These are phyloP conservation scores for Eulacestoma nigropectus DNA, from an alignment of 2,113 vertebrate genomes.

Conservation along the genomic window DNA sequence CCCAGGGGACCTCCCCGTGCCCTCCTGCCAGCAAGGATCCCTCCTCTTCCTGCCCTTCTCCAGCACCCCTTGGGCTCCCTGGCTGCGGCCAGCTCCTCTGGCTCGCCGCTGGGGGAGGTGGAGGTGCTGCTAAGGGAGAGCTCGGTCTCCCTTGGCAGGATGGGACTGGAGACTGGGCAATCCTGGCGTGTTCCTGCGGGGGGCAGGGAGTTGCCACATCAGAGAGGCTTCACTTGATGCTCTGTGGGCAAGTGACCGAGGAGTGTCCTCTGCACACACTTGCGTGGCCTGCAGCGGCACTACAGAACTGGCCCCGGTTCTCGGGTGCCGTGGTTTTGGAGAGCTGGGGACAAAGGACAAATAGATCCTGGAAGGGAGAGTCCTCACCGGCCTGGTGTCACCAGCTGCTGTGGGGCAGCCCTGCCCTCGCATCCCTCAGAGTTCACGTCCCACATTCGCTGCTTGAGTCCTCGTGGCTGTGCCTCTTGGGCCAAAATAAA, in stretches of 20 bases:
- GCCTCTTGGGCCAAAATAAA: neutral
- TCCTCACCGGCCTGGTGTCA: neutral
- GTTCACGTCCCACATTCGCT: neutral
- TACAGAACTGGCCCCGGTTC: neutral
- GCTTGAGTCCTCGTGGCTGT: neutral
- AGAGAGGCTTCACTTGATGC: neutral
- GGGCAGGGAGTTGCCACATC: neutral
- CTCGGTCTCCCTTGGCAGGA: neutral
- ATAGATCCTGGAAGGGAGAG: neutral
- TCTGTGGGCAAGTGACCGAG: rapidly evolving
- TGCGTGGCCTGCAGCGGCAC: neutral
- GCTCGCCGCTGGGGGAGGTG: neutral
- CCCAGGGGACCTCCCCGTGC: neutral
- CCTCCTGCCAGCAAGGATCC: neutral
- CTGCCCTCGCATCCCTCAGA: neutral
- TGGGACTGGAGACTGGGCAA: neutral
- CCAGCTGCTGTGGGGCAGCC: neutral
- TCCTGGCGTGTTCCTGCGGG: neutral
- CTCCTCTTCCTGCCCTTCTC: neutral
- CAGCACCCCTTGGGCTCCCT: neutral
- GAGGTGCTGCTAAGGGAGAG: neutral
- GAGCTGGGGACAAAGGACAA: neutral
- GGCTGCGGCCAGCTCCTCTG: neutral
- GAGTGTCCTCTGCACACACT: neutral
- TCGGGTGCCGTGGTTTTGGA: rapidly evolving